Conservation (phyloP, 2,113 vertebrate species). For the Bostrychus sinensis region DNA sequence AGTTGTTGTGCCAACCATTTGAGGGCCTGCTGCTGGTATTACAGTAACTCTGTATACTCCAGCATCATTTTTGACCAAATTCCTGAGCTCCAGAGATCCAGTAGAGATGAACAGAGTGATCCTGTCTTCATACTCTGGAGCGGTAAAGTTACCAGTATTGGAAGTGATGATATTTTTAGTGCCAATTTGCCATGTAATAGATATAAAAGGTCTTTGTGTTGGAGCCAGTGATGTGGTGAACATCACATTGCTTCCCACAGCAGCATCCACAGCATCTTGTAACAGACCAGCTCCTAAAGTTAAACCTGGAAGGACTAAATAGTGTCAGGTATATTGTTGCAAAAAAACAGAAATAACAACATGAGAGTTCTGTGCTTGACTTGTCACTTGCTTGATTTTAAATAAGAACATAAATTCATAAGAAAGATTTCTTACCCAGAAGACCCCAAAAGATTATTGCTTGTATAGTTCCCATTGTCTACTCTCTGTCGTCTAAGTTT, state of each 20-base stretch:
- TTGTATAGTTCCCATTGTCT: neutral
- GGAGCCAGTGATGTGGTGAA: constrained; percentile 34
- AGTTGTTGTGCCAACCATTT: rapidly evolving
- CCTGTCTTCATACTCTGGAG: constrained; percentile 6
- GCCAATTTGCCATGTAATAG: constrained; percentile 1
- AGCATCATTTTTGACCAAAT: constrained; percentile 34
- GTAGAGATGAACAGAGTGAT: constrained; percentile 8
- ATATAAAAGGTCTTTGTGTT: rapidly evolving
- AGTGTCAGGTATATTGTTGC: neutral
- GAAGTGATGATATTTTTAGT: neutral
- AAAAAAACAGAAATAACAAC: neutral
- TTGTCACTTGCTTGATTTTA: neutral
- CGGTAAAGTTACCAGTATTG: rapidly evolving
- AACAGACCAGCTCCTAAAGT: constrained; percentile 35
- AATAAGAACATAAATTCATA: neutral
- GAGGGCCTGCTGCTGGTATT: rapidly evolving
- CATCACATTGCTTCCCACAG: constrained; percentile 25
- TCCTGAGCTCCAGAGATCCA: constrained; percentile 60
- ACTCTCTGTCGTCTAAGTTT: neutral
- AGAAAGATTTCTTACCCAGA: constrained; percentile 1
- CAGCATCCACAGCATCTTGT: constrained; percentile 12
- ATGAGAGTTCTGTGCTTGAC: neutral
- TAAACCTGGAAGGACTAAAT: constrained; percentile 38
- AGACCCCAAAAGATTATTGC: neutral
- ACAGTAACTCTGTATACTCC: neutral